phyloP scores from a whole-genome alignment of 1,140 invertebrate species.

The Megalonaias nervosa region DNA sequence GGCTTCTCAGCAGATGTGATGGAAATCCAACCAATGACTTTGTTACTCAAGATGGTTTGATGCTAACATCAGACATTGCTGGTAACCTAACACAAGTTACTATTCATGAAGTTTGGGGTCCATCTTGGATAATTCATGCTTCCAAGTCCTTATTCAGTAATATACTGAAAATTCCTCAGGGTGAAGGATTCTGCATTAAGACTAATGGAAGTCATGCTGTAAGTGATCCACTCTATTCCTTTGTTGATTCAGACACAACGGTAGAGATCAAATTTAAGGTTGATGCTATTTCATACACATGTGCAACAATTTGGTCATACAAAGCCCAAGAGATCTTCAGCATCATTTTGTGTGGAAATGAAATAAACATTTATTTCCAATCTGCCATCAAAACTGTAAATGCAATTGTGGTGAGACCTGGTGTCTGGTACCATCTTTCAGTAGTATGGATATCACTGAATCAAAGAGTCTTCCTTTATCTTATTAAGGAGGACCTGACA shows the following conservation, averaged over 20 bases:
- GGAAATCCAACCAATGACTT: constrained; percentile 26
- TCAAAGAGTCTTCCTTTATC: constrained; percentile 15
- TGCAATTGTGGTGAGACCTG: constrained; percentile 3
- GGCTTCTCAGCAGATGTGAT: constrained; percentile 25
- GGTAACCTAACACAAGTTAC: constrained; percentile 16
- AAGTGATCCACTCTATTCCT: constrained; percentile 27
- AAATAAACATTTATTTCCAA: too few species aligned
- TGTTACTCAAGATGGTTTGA: constrained; percentile 5
- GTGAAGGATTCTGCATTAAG: constrained; percentile 32
- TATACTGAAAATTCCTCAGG: constrained; percentile 11
- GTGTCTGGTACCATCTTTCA: constrained; percentile 44
- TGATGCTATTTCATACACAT: constrained; percentile 16
- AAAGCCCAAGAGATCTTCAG: background rate
- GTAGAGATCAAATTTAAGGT: constrained; percentile 41
- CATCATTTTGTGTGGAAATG: too few species aligned
- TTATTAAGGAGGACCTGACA: constrained; percentile 14
- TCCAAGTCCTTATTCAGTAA: constrained; percentile 8
- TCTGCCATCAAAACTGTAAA: too few species aligned
- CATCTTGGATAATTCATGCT: constrained; percentile 26
- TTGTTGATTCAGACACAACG: constrained; percentile 36
- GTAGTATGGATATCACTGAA: constrained; percentile 28
- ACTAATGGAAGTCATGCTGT: constrained; percentile 22
- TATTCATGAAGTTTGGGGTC: constrained; percentile 23
- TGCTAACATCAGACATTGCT: constrained; percentile 10
- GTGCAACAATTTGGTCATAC: constrained; percentile 39